Conservation (phyloP, 2,888 invertebrate genomes). For the Resseliella maxima region DNA sequence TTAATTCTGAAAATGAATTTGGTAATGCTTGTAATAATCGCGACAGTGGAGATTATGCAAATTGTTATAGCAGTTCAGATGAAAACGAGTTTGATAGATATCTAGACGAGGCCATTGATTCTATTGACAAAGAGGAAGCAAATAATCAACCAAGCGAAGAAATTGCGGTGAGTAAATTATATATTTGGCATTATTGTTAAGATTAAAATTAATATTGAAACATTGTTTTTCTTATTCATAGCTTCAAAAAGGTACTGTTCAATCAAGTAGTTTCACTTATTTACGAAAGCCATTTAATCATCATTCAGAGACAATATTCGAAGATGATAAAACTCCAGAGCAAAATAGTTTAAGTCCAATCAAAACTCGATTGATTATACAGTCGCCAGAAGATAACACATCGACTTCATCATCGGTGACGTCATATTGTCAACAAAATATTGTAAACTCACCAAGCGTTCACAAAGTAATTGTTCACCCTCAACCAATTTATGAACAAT, state of each 20-base stretch:
- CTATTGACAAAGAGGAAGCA: constrained; percentile 65
- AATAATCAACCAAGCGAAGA: too few relatives aligned
- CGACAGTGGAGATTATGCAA: constrained; percentile 71
- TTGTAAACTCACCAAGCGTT: constrained; percentile 67
- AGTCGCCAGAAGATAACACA: constrained; percentile 69
- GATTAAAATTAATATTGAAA: too few relatives aligned
- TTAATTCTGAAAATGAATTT: constrained; percentile 64
- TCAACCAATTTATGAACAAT: background rate
- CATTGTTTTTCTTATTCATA: too few relatives aligned
- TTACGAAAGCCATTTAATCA: constrained; percentile 66
- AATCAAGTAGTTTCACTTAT: too few relatives aligned
- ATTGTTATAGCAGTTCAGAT: constrained; percentile 66
- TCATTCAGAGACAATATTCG: constrained; percentile 62
- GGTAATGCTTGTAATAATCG: constrained; percentile 62
- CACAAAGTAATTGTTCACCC: constrained; percentile 62
- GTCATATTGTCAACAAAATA: constrained; percentile 86
- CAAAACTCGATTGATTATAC: constrained; percentile 68
- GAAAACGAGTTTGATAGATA: constrained; percentile 82
- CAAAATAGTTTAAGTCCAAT: too few relatives aligned
- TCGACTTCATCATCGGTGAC: constrained; percentile 80
- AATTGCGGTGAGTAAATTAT: too few relatives aligned
- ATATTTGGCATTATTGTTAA: too few relatives aligned
- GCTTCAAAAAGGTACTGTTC: too few relatives aligned
- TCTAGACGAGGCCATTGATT: constrained; percentile 82
- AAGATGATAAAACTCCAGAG: constrained; percentile 62